Conservation (phyloP, 2,797 vertebrate species). For the Menidia menidia region DNA sequence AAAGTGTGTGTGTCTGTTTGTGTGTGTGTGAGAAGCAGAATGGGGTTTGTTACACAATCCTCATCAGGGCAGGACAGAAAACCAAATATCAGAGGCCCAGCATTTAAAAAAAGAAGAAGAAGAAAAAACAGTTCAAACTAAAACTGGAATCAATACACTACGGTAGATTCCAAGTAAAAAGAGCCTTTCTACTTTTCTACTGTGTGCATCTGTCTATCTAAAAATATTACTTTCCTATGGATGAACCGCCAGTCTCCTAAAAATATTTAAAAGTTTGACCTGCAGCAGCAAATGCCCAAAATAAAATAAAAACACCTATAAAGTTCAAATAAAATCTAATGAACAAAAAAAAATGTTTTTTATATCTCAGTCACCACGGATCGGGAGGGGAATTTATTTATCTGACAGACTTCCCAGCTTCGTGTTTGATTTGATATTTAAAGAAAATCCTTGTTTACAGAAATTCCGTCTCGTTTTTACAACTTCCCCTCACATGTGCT, state of each 20-base stretch:
- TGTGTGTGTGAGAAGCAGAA: conserved; percentile 8
- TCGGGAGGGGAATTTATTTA: too few species aligned
- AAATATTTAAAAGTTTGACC: neutral
- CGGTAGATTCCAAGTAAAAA: neutral
- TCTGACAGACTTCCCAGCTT: neutral
- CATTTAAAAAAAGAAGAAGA: neutral
- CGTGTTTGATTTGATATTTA: conserved; percentile 18
- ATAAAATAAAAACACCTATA: too few species aligned
- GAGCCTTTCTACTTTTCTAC: too few species aligned
- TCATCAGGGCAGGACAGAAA: neutral
- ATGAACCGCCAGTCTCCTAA: neutral
- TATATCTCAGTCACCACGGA: too few species aligned
- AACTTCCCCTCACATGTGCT: conserved; percentile 6
- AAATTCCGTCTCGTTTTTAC: conserved; percentile 36
- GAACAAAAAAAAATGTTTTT: too few species aligned
- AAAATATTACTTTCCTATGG: neutral
- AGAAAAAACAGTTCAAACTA: neutral
- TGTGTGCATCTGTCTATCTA: too few species aligned
- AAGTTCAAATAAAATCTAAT: too few species aligned
- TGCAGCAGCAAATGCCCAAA: too few species aligned
- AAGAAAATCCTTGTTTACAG: conserved; percentile 16
- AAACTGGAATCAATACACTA: too few species aligned
- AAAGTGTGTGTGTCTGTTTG: neutral
- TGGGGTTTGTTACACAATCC: neutral
- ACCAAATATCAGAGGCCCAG: neutral